Conservation (phyloP, 1,140 invertebrate genomes). For the Diabrotica virgifera region DNA sequence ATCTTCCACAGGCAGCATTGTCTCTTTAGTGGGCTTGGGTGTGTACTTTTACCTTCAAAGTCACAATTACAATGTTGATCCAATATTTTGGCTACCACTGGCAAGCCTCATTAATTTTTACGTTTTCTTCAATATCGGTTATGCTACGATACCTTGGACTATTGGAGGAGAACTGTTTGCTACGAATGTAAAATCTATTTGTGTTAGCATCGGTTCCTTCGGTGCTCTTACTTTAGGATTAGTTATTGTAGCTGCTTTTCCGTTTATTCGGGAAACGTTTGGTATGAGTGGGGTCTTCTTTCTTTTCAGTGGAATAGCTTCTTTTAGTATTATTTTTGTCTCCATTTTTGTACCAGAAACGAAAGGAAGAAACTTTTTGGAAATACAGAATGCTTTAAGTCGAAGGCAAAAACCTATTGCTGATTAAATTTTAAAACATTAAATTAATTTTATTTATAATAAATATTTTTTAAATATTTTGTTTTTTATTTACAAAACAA, state of each 20-base stretch:
- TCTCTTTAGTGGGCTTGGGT: conserved; percentile 24
- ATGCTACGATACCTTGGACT: conserved; percentile 80
- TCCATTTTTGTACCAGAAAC: conserved; percentile 51
- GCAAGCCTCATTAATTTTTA: conserved; percentile 35
- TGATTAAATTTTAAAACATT: no score
- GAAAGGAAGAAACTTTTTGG: conserved; percentile 30
- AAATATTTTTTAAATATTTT: no score
- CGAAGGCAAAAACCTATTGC: no score
- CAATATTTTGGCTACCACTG: conserved; percentile 36
- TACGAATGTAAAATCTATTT: conserved; percentile 67
- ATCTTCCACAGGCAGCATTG: conserved; percentile 17
- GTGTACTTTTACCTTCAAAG: conserved; percentile 29
- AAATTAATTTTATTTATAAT: no score
- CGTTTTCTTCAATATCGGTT: conserved; percentile 51
- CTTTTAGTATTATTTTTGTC: conserved; percentile 53
- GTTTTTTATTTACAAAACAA: no score
- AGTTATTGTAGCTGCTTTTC: conserved; percentile 72
- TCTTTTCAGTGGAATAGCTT: conserved; percentile 69
- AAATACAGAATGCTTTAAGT: conserved; percentile 27
- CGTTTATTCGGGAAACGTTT: conserved; percentile 55
- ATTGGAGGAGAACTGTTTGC: conserved; percentile 81
- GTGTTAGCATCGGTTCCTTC: conserved; percentile 68
- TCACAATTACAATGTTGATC: conserved; percentile 16
- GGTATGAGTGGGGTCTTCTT: conserved; percentile 73
- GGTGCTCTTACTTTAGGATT: conserved; percentile 76